These are phyloP conservation scores for Cryptotermes secundus DNA, from an alignment of 1,140 invertebrate species.

Conservation along the genomic window DNA sequence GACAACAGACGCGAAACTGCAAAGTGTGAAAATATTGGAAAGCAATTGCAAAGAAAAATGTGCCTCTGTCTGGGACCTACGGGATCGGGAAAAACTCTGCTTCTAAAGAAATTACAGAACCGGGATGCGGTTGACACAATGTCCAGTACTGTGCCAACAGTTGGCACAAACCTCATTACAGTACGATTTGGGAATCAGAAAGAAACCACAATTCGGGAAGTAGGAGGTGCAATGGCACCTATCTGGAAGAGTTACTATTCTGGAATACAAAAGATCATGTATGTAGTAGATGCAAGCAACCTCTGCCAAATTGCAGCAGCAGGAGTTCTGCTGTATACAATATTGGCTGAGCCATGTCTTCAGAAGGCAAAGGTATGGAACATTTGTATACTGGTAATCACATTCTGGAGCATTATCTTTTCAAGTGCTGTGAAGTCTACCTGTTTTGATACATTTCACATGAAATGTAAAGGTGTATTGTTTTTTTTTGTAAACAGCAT, in stretches of 20 bases:
- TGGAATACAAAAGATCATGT: constrained; percentile 68
- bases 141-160: constrained; percentile 71
- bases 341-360: constrained; percentile 67
- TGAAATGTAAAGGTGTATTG: too few species aligned
- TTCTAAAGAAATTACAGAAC: constrained; percentile 70
- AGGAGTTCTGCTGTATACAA: constrained; percentile 69
- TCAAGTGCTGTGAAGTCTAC: too few species aligned
- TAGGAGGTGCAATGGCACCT: constrained; percentile 76
- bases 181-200: constrained; percentile 47
- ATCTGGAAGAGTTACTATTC: constrained; percentile 74
- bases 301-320: constrained; percentile 79
- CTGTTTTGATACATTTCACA: too few species aligned
- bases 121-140: constrained; percentile 65
- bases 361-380: constrained; percentile 59
- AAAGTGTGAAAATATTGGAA: too few species aligned
- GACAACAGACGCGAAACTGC: neutral
- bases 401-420: too few species aligned
- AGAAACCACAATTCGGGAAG: constrained; percentile 56
- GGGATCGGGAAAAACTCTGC: constrained; percentile 77
- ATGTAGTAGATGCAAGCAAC: constrained; percentile 76
- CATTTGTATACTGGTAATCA: neutral
- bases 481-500: too few species aligned
- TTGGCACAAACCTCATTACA: constrained; percentile 72
- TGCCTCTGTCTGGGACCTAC: constrained; percentile 71
- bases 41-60: constrained; percentile 8